Base-by-base conservation (phyloP, 1,140 invertebrate species). In the Riptortus pedestris region DNA sequence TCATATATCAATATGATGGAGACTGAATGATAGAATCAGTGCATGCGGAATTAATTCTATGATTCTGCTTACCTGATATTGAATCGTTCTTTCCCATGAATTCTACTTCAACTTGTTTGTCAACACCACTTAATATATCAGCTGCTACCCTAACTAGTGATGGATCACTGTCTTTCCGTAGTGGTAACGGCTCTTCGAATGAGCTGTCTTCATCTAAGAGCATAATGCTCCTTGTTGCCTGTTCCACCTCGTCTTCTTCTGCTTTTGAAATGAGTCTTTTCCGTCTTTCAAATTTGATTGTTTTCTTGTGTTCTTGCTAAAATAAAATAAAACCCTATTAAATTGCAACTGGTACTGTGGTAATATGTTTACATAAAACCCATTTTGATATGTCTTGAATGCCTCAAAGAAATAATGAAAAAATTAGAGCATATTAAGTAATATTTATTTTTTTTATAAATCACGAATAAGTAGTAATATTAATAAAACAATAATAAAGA, bases 151-250 rank as follows among this genome's bases (percentile, higher is more conserved):
- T 52, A 1, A 65, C 57, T 28, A 68, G 48, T 11, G 22, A 43
- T 0, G 65, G 61, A 14, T 66, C 60, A 18, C 7, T 20, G 7
- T 55, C 51, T 1, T 7, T 18, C 20, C 14, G 18, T 9, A 55
- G 26, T 2, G 2, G 24, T 7, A 5, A 38, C n/a, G 11, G n/a
- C 0, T 27, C 26, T 9, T 31, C 31, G 9, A 20, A 31, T 5
- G 57, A 33, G 33, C 33, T 38, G 2, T 31, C 31, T n/a, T 76
- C 72, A 65, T 77, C 76, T 20, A 76, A 75, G 51, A 76, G 47
- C 60, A 63, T 62, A 5, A 61, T 66, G 28, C 62, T 66, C 29
- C 45, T 61, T 14, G 65, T 62, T 9, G 61, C 65, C 12, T 27
- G n/a, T n/a, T 60, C 58, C 16, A 63, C 27, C 31, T 60, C 57